phyloP scores from a whole-genome alignment of 2,888 invertebrate genomes.

The Cantharis rufa region DNA sequence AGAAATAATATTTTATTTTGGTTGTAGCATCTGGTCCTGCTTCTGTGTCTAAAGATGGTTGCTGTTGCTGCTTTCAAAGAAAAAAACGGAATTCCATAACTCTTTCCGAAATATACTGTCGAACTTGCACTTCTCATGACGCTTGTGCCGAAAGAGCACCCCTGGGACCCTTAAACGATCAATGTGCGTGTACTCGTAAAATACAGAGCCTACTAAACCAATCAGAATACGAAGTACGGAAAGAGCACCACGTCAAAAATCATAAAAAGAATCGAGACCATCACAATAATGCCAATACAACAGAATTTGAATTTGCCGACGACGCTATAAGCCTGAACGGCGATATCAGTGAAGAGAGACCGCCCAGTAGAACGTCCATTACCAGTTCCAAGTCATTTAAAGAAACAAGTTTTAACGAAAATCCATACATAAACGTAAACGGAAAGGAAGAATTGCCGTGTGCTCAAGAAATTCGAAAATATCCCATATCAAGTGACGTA shows the following conservation, averaged over 20 bases:
- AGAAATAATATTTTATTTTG: slow-evolving; percentile 40
- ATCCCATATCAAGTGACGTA: slow-evolving; percentile 34
- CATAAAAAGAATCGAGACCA: slow-evolving; percentile 41
- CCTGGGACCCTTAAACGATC: slow-evolving; percentile 50
- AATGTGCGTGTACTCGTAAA: slow-evolving; percentile 44
- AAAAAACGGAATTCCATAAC: slow-evolving; percentile 52
- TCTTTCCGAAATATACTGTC: slow-evolving; percentile 65
- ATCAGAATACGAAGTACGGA: slow-evolving; percentile 61
- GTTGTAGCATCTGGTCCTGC: slow-evolving; percentile 57
- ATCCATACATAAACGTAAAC: slow-evolving; percentile 64
- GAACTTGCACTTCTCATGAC: slow-evolving; percentile 49
- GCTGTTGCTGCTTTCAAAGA: slow-evolving; percentile 56
- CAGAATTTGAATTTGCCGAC: slow-evolving; percentile 54
- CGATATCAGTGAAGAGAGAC: slow-evolving; percentile 46
- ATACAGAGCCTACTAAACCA: slow-evolving; percentile 47
- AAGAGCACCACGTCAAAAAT: slow-evolving; percentile 43
- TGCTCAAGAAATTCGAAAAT: slow-evolving; percentile 53
- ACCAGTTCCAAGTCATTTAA: slow-evolving; percentile 49
- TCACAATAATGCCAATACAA: slow-evolving; percentile 39
- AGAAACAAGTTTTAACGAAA: slow-evolving; percentile 34
- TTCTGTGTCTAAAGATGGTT: slow-evolving; percentile 52
- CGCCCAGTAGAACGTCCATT: slow-evolving; percentile 46
- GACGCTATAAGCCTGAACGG: slow-evolving; percentile 54
- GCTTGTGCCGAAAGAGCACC: slow-evolving; percentile 52
- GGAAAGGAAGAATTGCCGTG: slow-evolving; percentile 74